phyloP scores from a whole-genome alignment of 2,888 invertebrate species.

The Nasonia oneida region DNA sequence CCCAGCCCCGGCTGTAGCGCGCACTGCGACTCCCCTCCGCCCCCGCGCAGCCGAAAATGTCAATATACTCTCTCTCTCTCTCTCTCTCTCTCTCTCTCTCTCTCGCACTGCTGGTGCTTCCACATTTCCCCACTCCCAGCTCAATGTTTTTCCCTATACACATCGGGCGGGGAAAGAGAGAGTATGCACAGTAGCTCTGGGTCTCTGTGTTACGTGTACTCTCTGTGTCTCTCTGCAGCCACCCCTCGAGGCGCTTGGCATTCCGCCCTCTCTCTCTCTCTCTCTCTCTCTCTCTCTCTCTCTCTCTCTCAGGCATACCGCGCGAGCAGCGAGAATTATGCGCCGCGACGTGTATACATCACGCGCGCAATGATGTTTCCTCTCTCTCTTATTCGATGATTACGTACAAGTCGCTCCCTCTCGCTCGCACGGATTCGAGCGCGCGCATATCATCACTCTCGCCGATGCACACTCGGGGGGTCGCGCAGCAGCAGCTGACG shows the following conservation, averaged over 20 bases:
- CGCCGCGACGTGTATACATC: neutral
- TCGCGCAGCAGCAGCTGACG: slow-evolving; percentile 37
- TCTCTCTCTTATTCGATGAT: no score
- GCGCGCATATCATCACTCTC: slow-evolving; percentile 19
- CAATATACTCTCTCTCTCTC: slow-evolving; percentile 69
- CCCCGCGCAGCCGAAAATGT: slow-evolving; percentile 76
- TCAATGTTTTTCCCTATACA: neutral
- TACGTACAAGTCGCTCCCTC: neutral
- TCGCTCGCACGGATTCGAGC: neutral
- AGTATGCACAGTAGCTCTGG: slow-evolving; percentile 7
- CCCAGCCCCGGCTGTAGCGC: neutral
- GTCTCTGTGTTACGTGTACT: slow-evolving; percentile 32
- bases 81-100: slow-evolving; percentile 29
- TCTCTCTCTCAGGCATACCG: neutral
- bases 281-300: neutral
- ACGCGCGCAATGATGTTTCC: neutral
- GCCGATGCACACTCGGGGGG: neutral
- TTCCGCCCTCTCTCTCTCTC: neutral
- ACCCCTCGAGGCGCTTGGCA: neutral
- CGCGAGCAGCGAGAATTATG: no score
- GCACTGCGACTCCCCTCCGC: neutral
- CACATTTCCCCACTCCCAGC: neutral
- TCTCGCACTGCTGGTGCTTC: slow-evolving; percentile 12
- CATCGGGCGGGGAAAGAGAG: neutral
- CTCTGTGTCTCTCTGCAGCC: neutral